Conservation (phyloP, 2,797 vertebrate species). For the Xenops minutus region DNA sequence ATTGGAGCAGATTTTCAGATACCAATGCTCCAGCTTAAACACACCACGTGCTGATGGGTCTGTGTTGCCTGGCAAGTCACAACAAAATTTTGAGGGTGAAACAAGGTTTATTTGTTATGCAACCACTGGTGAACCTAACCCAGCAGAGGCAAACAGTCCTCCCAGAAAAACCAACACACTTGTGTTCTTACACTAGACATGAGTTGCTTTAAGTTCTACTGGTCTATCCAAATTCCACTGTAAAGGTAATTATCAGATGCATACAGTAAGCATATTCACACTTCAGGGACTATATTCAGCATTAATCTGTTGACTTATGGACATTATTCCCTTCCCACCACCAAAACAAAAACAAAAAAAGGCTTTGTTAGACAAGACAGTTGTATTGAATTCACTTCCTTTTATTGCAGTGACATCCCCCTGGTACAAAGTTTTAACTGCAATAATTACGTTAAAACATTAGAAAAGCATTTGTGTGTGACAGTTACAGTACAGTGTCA, state of each 20-base stretch:
- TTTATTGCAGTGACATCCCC: conserved; percentile 94
- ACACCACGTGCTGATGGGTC: accelerated
- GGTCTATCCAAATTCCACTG: not conserved
- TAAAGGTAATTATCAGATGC: not conserved
- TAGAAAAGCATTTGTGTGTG: conserved; percentile 91
- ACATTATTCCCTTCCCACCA: not conserved
- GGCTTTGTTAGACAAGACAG: conserved; percentile 14
- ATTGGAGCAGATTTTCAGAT: not conserved
- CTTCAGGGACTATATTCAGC: not conserved
- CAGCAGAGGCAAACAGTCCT: not conserved
- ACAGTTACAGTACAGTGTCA: conserved; percentile 91
- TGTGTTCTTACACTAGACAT: not conserved
- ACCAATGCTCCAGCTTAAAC: not conserved
- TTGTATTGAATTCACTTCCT: conserved; percentile 80
- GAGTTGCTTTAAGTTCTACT: not conserved
- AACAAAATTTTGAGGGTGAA: not conserved
- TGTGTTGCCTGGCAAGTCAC: not conserved
- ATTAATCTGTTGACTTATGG: not conserved
- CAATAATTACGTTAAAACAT: conserved; percentile 91
- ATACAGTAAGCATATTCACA: not conserved
- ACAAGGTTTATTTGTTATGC: not conserved
- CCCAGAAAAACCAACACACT: accelerated
- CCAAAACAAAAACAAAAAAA: not conserved
- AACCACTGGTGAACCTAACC: accelerated
- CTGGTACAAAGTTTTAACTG: conserved; percentile 93